Percentiles rank a stretch among this genome's conserved stretches.
phyloP scores from a whole-genome alignment of 2,113 vertebrate species.

The Mellivora capensis region DNA sequence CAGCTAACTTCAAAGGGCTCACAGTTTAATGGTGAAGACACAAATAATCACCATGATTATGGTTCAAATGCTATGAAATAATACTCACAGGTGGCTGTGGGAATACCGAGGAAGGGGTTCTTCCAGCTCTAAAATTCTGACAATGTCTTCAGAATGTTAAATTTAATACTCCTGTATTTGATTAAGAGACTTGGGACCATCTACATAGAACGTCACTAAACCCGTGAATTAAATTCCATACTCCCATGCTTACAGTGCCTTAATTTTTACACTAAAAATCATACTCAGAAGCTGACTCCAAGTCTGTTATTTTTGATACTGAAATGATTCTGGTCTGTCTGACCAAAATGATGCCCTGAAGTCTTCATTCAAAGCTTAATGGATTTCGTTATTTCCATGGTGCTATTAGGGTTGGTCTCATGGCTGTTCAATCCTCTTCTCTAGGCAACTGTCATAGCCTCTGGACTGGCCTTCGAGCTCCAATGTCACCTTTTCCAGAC shows the following conservation, averaged over 20 bases:
- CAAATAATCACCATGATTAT: conserved; percentile 24
- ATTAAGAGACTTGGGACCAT: conserved; percentile 32
- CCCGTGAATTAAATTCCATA: not conserved
- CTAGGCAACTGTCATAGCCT: not conserved
- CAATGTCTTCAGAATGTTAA: conserved; percentile 22
- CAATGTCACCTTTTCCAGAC: not conserved
- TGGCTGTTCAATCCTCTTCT: not conserved
- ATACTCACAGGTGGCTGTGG: not conserved
- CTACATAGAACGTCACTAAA: not conserved
- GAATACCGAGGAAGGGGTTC: not conserved
- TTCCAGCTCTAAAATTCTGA: not conserved
- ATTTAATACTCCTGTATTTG: not conserved
- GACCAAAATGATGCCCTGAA: not conserved
- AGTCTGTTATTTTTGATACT: not conserved
- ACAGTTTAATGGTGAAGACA: conserved; percentile 33
- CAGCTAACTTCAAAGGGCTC: conserved; percentile 51
- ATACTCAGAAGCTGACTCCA: not conserved
- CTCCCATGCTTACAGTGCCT: not conserved
- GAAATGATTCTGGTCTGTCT: not conserved
- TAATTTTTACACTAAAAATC: not conserved
- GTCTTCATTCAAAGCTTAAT: not conserved
- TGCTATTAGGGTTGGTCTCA: not conserved
- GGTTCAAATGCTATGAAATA: conserved; percentile 44
- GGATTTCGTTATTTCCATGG: not conserved
- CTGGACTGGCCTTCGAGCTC: not conserved